Conservation (phyloP, 2,113 vertebrate genomes). For the Cyphomyrus discorhynchus region DNA sequence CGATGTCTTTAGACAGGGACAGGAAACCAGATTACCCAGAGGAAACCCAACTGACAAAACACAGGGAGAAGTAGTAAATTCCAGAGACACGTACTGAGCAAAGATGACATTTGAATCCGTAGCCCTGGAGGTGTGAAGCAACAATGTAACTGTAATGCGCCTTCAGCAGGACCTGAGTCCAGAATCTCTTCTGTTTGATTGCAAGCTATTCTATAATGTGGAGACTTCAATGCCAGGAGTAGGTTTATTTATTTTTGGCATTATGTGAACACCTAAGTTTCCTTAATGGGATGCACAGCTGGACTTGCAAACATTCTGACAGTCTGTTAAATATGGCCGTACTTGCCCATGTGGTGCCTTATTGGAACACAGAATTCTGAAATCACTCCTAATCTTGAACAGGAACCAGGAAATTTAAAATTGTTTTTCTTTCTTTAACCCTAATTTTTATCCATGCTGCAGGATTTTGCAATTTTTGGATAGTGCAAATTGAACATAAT, state of each 20-base stretch:
- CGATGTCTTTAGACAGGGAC: not conserved
- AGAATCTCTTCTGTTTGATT: not conserved
- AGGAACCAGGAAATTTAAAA: not conserved
- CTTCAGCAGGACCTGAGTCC: not conserved
- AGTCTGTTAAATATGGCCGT: not conserved
- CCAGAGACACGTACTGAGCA: not conserved
- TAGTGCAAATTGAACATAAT: not conserved
- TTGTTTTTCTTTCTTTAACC: not conserved
- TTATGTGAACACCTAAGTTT: not conserved
- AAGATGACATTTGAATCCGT: not conserved
- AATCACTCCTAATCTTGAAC: not conserved
- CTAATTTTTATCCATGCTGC: not conserved
- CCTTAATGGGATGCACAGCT: not conserved
- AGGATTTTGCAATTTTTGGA: not conserved
- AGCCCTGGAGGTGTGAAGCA: not conserved
- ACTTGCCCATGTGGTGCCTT: not conserved
- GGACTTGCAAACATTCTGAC: not conserved
- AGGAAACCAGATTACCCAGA: not conserved
- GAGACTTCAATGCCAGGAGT: not conserved
- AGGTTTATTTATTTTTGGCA: not conserved
- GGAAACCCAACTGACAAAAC: not conserved
- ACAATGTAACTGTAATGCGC: not conserved
- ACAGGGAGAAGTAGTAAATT: not conserved
- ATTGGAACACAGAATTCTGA: not conserved
- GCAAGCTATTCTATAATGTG: not conserved